Conservation (phyloP, 2,113 vertebrate genomes). For the Eublepharis macularius region DNA sequence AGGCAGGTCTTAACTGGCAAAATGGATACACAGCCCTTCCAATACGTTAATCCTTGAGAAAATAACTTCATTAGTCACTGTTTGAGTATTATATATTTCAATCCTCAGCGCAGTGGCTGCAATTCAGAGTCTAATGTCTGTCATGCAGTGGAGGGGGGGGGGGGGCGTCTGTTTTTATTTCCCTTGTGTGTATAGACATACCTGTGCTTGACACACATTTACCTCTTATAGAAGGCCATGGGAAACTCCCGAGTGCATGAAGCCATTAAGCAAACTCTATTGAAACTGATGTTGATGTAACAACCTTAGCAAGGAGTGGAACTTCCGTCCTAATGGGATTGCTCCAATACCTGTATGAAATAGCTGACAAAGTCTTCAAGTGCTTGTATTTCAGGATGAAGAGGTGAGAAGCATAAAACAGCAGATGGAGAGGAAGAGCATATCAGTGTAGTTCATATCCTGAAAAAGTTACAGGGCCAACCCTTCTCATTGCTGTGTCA, state of each 20-base stretch:
- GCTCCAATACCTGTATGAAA: neutral
- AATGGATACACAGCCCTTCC: no score
- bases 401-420: slow-evolving; percentile 15
- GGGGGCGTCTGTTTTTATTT: neutral
- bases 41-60: neutral
- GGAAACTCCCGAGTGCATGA: neutral
- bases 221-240: neutral
- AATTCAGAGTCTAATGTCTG: neutral
- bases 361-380: neutral
- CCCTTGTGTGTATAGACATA: neutral
- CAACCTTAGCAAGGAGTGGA: neutral
- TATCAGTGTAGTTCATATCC: slow-evolving; percentile 9
- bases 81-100: neutral
- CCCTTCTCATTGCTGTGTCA: neutral
- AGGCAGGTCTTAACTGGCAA: no score
- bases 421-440: slow-evolving; percentile 19
- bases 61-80: neutral
- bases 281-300: neutral
- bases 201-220: neutral
- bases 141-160: neutral
- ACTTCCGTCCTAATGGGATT: neutral
- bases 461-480: neutral
- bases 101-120: neutral
- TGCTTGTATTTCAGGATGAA: neutral
- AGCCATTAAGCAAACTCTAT: neutral